These are phyloP conservation scores for Philereme transversata DNA, from an alignment of 2,888 invertebrate species.

Conservation along the genomic window DNA sequence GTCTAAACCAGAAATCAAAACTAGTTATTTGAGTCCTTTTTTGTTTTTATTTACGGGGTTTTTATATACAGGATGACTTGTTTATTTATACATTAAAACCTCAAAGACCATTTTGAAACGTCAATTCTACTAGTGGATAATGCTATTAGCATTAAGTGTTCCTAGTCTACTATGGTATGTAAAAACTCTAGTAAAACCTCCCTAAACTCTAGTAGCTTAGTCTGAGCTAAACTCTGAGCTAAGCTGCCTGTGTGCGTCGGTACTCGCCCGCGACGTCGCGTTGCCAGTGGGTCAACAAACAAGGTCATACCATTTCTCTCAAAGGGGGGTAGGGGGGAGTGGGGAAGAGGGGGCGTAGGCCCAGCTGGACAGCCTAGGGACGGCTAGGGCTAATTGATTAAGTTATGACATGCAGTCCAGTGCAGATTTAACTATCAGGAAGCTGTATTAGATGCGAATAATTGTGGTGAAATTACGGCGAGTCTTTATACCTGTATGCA, in stretches of 20 bases:
- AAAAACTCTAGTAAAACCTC: background rate
- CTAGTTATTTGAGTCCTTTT: too few relatives aligned
- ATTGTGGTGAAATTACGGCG: too few relatives aligned
- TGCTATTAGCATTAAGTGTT: too few relatives aligned
- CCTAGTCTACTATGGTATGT: too few relatives aligned
- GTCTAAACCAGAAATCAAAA: too few relatives aligned
- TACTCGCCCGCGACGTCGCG: constrained; percentile 78
- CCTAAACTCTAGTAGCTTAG: background rate
- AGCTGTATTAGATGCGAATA: background rate
- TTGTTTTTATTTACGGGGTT: too few relatives aligned
- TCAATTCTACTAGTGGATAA: too few relatives aligned
- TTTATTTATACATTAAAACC: too few relatives aligned
- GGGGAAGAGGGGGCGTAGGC: constrained; percentile 45
- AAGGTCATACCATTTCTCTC: constrained; percentile 81
- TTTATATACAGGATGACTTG: too few relatives aligned
- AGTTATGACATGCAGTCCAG: too few relatives aligned
- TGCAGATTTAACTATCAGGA: background rate
- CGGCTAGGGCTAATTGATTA: constrained; percentile 7
- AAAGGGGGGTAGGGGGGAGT: constrained; percentile 38
- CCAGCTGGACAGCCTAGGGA: constrained; percentile 14
- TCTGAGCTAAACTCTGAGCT: constrained; percentile 10
- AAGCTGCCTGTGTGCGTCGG: constrained; percentile 49
- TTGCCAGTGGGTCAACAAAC: constrained; percentile 81
- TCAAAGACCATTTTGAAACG: too few relatives aligned
- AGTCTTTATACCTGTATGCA: too few relatives aligned